Base-by-base conservation (phyloP, 2,888 invertebrate genomes). In the Drosophila putrida region DNA sequence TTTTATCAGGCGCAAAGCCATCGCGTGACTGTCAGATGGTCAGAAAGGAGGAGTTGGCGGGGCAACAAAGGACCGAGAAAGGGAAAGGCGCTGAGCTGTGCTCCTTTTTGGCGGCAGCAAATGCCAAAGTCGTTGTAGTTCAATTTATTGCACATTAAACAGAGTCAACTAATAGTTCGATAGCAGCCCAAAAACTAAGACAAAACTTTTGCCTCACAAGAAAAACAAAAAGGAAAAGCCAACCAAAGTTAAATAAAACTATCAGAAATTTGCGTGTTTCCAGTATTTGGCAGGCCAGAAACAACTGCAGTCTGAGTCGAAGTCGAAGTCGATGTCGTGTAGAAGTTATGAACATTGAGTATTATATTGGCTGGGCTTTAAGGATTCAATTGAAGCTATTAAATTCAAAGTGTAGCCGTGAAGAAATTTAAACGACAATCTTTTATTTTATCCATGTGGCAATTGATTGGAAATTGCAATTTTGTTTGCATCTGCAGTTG, bases 121-220 rank as follows among this genome's bases (percentile, higher is more conserved):
- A 55, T 57, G 61, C 61, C 62, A 60, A 62, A 58, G 57, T 62
- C 62, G 65, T 59, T 78, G 61, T 62, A 62, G 70, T 75, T 82
- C 80, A 84, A 88, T 84, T 84, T 84, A 85, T 85, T 78, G 78
- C 76, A 75, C 80, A 82, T 84, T 85, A 78, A 71, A 74, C 67
- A 54, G 59, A 82, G 71, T 84, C 82, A 74, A 87, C 73, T 67
- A 85, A 82, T 73, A 73, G 77, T 71, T 82, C 82, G 67, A 58
- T 53, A 35, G 49, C 35, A 61, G 38, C 28, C 15, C 39, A 51
- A 25, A 58, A 31, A 31, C 53, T 6, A 47, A 80, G 66, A 58
- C 68, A 58, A 73, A 82, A 75, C 62, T 68, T 36, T 55, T 63
- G 0, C 66, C 27, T 36, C 15, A 6, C 46, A 73, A 61, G 62